Base-by-base conservation (phyloP, 2,113 vertebrate genomes). In the Tenebrosternarchus preto region DNA sequence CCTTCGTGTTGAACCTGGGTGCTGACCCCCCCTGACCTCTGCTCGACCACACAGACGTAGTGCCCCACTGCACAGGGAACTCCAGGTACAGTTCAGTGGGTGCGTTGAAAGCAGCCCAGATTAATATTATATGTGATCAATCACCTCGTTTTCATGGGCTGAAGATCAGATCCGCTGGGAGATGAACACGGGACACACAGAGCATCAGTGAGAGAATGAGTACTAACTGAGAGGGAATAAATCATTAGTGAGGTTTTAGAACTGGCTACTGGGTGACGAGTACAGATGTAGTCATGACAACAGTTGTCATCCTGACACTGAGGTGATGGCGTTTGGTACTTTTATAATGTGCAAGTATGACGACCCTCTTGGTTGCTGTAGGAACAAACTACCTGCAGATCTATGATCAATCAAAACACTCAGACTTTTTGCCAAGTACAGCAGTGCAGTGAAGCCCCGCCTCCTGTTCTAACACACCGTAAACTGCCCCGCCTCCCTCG, bases 101-200 rank as follows among this genome's bases (percentile, higher is more conserved):
- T 36, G n/a, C 24, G 2, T 36, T 59, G 39, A 20, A 60, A 59
- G 17, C 36, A 53, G 46, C 70, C 39, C 39, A 39, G 72, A 61
- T 19, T n/a, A 31, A 76, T 76, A 31, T 27, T 63, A 46, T 25
- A 17, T 77, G n/a, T 8, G 19, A 56, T 60, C 63, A 66, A 66
- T 66, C 63, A 66, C 63, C 20, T 36, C 39, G 6, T 61, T 43
- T 75, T 61, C n/a, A 27, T 33, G 17, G 15, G 27, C 17, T 29
- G 63, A 66, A 66, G 29, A 3, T 29, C 19, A 1, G 29, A 5
- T 36, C 63, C 2, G 16, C 3, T 7, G 29, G 17, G 8, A 66
- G 63, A 66, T 5, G 4, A 20, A 5, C 25, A 27, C 20, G 60
- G 4, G 60, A 15, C 25, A 25, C 60, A 63, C 17, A 8, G 4